Evolutionary conservation across 2,113 vertebrate species (phyloP).

Genomic region (Pachyramphus minor): DNA sequence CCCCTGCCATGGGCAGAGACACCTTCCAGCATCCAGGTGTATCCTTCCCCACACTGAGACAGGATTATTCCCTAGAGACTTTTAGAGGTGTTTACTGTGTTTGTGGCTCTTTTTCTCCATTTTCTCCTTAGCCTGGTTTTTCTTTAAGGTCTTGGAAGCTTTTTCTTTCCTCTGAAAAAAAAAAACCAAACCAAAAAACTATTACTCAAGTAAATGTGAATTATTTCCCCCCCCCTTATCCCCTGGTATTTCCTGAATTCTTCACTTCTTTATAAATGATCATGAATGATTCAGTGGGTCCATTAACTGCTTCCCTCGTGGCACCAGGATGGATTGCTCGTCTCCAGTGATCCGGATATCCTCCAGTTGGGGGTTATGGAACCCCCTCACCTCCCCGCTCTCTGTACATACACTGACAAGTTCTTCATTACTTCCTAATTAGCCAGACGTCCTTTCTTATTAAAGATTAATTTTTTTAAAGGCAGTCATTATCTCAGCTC

Average conservation of each 20-base stretch:
- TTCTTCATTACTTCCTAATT: slow-evolving; percentile 30
- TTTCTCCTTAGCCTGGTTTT: not conserved
- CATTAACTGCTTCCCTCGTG: not conserved
- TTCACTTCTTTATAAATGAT: not conserved
- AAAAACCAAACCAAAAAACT: not conserved
- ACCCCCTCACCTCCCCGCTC: not conserved
- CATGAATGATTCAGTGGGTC: not conserved
- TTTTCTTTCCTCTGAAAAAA: not conserved
- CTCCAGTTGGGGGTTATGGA: not conserved
- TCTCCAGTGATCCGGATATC: not conserved
- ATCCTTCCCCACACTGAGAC: not conserved
- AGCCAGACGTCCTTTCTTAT: not conserved
- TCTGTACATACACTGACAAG: not conserved
- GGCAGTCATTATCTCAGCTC: not conserved
- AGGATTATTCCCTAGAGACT: not conserved
- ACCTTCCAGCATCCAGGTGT: not conserved
- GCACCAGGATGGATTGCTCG: not conserved
- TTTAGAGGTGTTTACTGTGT: not conserved
- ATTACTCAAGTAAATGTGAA: not conserved
- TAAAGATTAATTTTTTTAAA: slow-evolving; percentile 17
- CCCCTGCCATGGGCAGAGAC: not conserved
- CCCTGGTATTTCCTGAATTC: not conserved
- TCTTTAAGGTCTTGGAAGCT: not conserved
- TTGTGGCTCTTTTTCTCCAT: not conserved
- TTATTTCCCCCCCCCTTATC: not conserved